A percentile compares a stretch with the other conserved stretches of the same genome.
Evolutionary conservation across 64 coral and sea anemone species (phyloP).

Genomic region (Stichodactyla mertensii): DNA sequence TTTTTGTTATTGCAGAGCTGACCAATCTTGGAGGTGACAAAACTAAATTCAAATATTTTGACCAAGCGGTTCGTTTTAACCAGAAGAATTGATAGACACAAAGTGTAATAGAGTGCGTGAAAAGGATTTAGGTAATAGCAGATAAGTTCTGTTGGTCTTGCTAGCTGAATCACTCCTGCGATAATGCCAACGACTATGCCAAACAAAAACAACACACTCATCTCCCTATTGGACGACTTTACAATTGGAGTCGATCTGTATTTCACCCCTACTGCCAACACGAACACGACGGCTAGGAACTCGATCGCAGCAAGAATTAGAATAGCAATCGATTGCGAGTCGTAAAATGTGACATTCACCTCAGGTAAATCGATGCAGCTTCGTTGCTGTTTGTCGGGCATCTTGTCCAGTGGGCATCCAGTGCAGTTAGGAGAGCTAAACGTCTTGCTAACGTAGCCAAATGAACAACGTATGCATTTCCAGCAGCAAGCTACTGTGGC

Average conservation of each 20-base stretch:
- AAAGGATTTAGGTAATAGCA: constrained; percentile 38
- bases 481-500: constrained; percentile 63
- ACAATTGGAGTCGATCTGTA: constrained; percentile 31
- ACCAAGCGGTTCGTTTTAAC: constrained; percentile 62
- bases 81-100: constrained; percentile 58
- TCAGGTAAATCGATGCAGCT: constrained; percentile 42
- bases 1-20: constrained; percentile 32
- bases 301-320: constrained; percentile 8
- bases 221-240: constrained; percentile 30
- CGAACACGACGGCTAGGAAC: not conserved
- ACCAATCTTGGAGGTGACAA: constrained; percentile 16
- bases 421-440: constrained; percentile 70
- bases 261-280: not conserved
- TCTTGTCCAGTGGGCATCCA: constrained; percentile 38
- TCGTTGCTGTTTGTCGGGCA: constrained; percentile 25
- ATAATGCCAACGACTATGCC: constrained; percentile 22
- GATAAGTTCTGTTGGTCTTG: constrained; percentile 18
- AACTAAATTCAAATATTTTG: constrained; percentile 53
- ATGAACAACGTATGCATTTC: constrained; percentile 56
- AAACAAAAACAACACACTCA: constrained; percentile 30
- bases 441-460: constrained; percentile 17
- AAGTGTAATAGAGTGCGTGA: constrained; percentile 18
- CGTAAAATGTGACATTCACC: constrained; percentile 39
- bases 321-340: constrained; percentile 15
- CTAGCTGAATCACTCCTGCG: not conserved